Evolutionary conservation across 2,113 vertebrate genomes (phyloP), one percentile per base, ranked within the genome.

Genomic region (Petrocephalus microphthalmus): DNA sequence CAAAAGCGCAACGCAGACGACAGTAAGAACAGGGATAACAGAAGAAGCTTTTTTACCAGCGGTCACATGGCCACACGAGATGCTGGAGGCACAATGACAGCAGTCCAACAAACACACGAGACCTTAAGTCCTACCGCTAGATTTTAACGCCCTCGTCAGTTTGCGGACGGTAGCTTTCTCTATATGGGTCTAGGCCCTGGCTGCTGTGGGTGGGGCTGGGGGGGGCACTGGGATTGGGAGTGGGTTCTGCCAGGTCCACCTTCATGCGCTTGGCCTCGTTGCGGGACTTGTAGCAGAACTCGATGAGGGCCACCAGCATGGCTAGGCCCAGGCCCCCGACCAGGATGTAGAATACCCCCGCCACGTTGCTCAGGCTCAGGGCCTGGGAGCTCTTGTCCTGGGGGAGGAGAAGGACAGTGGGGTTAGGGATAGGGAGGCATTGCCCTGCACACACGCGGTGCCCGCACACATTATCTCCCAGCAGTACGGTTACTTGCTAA

Each of bases 241-340:
- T 88, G 93, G 64, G 88, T 91, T 92, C 96, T 96, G 95, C 96
- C 95, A 96, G 95, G 96, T 98, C 97, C 97, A 99, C 98, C 98
- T 99, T 99, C 98, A 99, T 99, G 98, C 98, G 96, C 96, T 99
- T 99, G 95, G 98, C 98, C 95, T 99, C 98, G 95, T 99, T 98
- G 96, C 98, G 97, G 92, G 98, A 99, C 97, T 99, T 99, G 98
- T 99, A 99, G 98, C 98, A 99, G 98, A 99, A 99, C 89, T 99
- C 98, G 95, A 99, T 98, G 96, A 99, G 96, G 94, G 98, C 98
- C 96, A 99, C 98, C 96, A 99, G 97, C 98, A 99, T 99, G 93
- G 98, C 98, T 95, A 99, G 96, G 93, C 98, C 98, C 95, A 99
- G 95, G 95, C 98, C 98, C 94, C 98, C 98, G 92, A 99, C 98